Conservation (phyloP, 2,888 invertebrate genomes). For the Notocelia uddmanniana region DNA sequence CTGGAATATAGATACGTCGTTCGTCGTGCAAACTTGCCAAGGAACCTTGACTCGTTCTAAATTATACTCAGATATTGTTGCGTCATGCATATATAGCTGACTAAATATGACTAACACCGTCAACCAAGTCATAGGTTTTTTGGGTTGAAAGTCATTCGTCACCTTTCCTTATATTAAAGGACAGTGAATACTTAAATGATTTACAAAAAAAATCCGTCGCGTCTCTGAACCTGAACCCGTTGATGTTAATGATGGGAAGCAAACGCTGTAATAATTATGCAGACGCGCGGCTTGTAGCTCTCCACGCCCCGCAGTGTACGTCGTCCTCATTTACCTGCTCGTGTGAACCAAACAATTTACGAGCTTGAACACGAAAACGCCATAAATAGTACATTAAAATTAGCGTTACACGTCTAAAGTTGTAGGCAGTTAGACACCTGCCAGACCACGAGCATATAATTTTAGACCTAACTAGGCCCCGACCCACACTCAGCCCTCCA, state of each 20-base stretch:
- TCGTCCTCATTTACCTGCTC: background rate
- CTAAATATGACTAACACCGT: background rate
- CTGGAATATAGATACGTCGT: background rate
- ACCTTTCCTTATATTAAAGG: too few species aligned
- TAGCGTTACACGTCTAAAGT: constrained; percentile 15
- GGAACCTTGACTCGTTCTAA: too few species aligned
- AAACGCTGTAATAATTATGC: constrained; percentile 70
- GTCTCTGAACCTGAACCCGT: constrained; percentile 55
- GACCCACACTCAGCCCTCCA: constrained; percentile 26
- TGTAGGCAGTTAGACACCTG: constrained; percentile 19
- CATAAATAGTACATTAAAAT: constrained; percentile 6
- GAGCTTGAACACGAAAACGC: background rate
- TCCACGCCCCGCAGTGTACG: constrained; percentile 24
- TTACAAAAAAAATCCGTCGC: constrained; percentile 6
- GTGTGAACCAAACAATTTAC: background rate
- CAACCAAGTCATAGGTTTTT: background rate
- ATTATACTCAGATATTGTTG: background rate
- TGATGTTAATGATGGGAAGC: constrained; percentile 65
- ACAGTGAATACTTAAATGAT: too few species aligned
- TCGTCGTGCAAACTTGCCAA: background rate
- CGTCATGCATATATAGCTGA: too few species aligned
- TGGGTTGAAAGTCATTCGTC: background rate
- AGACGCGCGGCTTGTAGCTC: constrained; percentile 53
- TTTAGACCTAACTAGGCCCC: constrained; percentile 36
- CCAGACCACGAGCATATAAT: constrained; percentile 27